A percentile compares a stretch with the other conserved stretches of the same genome.
Conservation (phyloP, 2,797 vertebrate species). For the Hapalemur alaotrensis region DNA sequence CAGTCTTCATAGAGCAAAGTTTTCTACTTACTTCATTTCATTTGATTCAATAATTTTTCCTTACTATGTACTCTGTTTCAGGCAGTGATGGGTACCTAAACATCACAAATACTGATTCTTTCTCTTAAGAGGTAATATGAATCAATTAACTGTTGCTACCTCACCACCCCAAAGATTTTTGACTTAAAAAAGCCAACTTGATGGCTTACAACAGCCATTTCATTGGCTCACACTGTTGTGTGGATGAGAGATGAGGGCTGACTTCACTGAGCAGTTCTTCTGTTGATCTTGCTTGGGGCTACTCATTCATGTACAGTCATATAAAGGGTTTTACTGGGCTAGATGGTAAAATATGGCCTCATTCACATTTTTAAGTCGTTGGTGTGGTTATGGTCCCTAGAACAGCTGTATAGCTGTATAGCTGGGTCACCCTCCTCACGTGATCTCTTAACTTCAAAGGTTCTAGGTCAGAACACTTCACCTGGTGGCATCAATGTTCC, state of each 20-base stretch:
- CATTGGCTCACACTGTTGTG: neutral
- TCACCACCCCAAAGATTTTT: neutral
- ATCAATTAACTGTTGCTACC: neutral
- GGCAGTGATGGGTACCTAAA: neutral
- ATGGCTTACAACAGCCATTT: neutral
- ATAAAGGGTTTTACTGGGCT: neutral
- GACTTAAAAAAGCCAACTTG: neutral
- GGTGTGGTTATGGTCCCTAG: neutral
- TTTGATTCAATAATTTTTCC: neutral
- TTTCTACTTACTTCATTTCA: neutral
- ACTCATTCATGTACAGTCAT: neutral
- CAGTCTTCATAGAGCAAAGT: neutral
- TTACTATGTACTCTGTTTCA: neutral
- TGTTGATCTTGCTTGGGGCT: neutral
- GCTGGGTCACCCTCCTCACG: neutral
- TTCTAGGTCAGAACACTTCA: neutral
- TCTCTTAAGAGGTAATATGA: neutral
- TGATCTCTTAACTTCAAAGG: neutral
- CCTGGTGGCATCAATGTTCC: neutral
- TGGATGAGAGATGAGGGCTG: neutral
- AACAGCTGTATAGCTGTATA: rapidly evolving
- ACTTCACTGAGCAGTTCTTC: neutral
- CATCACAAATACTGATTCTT: neutral
- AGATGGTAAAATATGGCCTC: neutral
- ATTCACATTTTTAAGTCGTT: neutral